A percentile compares a stretch with the other conserved stretches of the same genome.
Evolutionary conservation across 2,113 vertebrate species (phyloP).

Genomic region (Xiphophorus maculatus): DNA sequence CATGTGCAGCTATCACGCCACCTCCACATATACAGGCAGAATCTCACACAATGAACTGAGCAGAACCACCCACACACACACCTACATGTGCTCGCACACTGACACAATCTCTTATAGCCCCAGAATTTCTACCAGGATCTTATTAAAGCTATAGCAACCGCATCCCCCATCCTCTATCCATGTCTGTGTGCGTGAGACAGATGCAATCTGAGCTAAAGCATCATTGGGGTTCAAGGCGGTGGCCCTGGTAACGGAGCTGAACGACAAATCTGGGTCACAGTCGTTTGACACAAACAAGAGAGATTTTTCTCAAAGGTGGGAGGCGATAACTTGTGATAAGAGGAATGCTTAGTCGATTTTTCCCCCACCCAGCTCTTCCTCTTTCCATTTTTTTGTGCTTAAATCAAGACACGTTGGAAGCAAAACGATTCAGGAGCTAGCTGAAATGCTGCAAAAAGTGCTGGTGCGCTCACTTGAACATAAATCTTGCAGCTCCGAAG

Average conservation of each 20-base stretch:
- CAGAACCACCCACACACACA: slow-evolving; percentile 66
- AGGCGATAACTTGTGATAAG: slow-evolving; percentile 15
- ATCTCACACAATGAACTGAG: slow-evolving; percentile 47
- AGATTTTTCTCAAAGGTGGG: slow-evolving; percentile 24
- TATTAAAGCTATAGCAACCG: slow-evolving; percentile 64
- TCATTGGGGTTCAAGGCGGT: slow-evolving; percentile 33
- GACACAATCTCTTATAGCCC: slow-evolving; percentile 52
- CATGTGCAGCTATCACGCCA: slow-evolving; percentile 11
- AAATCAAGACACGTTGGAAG: not conserved
- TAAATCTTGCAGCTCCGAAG: slow-evolving; percentile 59
- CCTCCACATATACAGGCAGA: slow-evolving; percentile 35
- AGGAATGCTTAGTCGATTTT: not conserved
- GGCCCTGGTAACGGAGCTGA: slow-evolving; percentile 58
- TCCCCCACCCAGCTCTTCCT: not conserved
- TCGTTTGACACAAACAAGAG: slow-evolving; percentile 26
- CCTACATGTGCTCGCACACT: slow-evolving; percentile 50
- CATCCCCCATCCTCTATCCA: slow-evolving; percentile 37
- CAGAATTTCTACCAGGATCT: slow-evolving; percentile 50
- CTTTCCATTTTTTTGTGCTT: not conserved
- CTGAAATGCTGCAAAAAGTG: slow-evolving; percentile 11
- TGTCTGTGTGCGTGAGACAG: slow-evolving; percentile 25
- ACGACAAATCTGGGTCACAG: slow-evolving; percentile 48
- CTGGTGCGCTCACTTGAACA: slow-evolving; percentile 22
- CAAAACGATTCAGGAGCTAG: not conserved
- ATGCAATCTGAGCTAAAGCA: slow-evolving; percentile 40